These are phyloP conservation scores for Sebastes diaconus DNA, from an alignment of 2,797 vertebrate genomes.

Conservation along the genomic window DNA sequence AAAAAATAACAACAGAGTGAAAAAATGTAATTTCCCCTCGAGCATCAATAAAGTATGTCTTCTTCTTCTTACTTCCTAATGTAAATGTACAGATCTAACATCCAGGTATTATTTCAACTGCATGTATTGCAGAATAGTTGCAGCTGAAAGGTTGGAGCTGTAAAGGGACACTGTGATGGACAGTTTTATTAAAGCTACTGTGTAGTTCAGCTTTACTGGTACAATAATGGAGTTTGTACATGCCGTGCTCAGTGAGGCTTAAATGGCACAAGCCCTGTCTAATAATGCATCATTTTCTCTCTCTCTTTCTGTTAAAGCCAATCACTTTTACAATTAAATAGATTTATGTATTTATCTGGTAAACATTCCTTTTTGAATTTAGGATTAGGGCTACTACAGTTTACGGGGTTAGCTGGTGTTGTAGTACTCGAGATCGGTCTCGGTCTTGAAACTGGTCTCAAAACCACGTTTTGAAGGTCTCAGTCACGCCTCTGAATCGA, in stretches of 20 bases:
- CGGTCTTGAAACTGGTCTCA: no score
- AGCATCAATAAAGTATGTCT: no score
- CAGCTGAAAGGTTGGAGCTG: background rate
- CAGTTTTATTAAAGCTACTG: conserved; percentile 6
- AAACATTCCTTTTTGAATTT: background rate
- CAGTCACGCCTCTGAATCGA: no score
- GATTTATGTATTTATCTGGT: background rate
- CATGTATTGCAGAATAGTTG: background rate
- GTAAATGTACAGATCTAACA: background rate
- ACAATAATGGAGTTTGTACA: conserved; percentile 5
- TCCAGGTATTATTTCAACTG: background rate
- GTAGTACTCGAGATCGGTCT: no score
- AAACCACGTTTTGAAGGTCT: no score
- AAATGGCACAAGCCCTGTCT: background rate
- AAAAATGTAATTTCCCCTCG: no score
- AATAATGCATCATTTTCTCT: background rate
- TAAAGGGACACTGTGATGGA: background rate
- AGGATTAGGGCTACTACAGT: no score
- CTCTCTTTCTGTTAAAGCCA: background rate
- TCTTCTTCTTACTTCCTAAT: background rate
- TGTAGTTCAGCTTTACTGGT: background rate
- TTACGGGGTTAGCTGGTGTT: fast-evolving
- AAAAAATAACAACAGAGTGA: no score
- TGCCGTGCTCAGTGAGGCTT: background rate
- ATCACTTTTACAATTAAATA: background rate